Base-by-base conservation (phyloP, 23 tunicate genomes). In the Clavelina lepadiformis region DNA sequence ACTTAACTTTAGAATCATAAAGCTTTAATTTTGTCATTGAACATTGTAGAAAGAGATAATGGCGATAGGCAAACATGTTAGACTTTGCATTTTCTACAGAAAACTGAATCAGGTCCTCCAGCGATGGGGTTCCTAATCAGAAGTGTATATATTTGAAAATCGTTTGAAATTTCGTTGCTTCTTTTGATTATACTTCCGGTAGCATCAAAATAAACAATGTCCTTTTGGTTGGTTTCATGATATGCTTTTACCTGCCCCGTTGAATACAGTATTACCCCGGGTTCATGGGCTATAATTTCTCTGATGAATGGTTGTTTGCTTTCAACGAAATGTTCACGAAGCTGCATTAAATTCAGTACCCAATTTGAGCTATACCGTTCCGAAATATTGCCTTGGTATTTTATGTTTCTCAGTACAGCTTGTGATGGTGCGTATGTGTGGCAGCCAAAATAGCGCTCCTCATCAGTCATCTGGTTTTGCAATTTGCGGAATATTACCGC, bases 141-240 rank as follows among this genome's bases (percentile, higher is more conserved):
- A 5, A 75, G 13, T 0, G 71, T 75, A 29, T 73, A 73, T 3
- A 73, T 59, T 59, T 73, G 79, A 30, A 45, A 73, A 44, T 73
- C 68, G 0, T 47, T 46, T 2, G 33, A n/a, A n/a, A n/a, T 26
- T 22, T 38, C 24, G 15, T 32, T 15, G 44, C 23, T 24, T 3
- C 64, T 21, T 55, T 56, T 32, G 5, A 71, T 11, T 5, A 59
- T 26, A 8, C 68, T 72, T n/a, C 78, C 78, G 2, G 78, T 72
- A 4, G 78, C 68, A 46, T 72, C 68, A 1, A 72, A 72, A 44
- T 72, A 72, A 3, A 58, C 68, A 5, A 72, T 45, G 36, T 72
- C 68, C 15, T 35, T 33, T 20, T 6, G 2, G 27, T 57, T 58
- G 27, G 46, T 56, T 2, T 38, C 28, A 25, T 53, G 28, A 29